Conservation (phyloP, 2,797 vertebrate species). For the Enteromius fasciolatus region DNA sequence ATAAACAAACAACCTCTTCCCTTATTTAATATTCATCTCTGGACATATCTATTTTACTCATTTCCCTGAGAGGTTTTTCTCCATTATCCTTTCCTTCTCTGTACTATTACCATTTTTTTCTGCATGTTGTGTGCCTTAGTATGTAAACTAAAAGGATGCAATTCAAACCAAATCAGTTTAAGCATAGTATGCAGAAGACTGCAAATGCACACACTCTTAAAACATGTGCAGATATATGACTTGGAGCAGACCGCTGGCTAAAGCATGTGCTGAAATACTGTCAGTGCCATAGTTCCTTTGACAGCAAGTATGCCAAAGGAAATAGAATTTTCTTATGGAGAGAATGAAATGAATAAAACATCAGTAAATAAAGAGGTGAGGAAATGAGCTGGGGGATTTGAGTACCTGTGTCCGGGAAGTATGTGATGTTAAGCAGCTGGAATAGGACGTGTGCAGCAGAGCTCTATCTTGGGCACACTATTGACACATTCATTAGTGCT, state of each 20-base stretch:
- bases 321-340: neutral
- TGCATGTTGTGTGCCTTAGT: neutral
- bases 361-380: slow-evolving; percentile 19
- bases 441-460: neutral
- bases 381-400: neutral
- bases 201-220: neutral
- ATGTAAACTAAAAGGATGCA: neutral
- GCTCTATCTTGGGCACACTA: neutral
- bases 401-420: neutral
- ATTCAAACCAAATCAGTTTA: neutral
- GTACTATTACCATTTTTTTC: neutral
- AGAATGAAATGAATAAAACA: slow-evolving; percentile 45
- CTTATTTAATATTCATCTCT: slow-evolving; percentile 1
- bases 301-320: neutral
- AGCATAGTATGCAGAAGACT: neutral
- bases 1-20: slow-evolving; percentile 3
- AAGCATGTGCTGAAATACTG: neutral
- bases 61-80: neutral
- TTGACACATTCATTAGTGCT: slow-evolving; percentile 36
- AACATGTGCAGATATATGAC: neutral
- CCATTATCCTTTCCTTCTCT: neutral
- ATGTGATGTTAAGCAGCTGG: slow-evolving; percentile 15
- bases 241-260: neutral
- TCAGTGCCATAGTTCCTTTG: neutral
- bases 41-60: slow-evolving; percentile 5